phyloP scores from a whole-genome alignment of 1,140 invertebrate genomes.

The Odontomachus brunneus region DNA sequence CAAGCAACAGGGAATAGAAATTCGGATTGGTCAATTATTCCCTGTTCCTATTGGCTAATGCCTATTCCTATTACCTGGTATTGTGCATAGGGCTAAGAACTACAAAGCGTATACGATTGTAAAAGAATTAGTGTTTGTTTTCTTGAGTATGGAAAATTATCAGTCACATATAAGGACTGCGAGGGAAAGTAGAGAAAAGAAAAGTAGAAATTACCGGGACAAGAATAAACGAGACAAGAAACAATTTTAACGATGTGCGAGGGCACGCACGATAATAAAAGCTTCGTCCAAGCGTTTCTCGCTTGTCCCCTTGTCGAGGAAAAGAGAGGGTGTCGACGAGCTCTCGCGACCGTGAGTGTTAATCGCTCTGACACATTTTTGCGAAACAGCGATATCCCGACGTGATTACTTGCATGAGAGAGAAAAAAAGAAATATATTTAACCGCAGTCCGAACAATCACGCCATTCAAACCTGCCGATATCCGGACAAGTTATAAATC shows the following conservation, averaged over 20 bases:
- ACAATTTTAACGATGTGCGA: slow-evolving; percentile 8
- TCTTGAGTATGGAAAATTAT: neutral
- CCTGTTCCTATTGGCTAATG: too few relatives aligned
- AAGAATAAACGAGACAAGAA: neutral
- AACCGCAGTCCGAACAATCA: slow-evolving; percentile 9
- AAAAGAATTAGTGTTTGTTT: neutral
- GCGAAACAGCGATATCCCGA: slow-evolving; percentile 3
- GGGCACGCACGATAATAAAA: slow-evolving; percentile 28
- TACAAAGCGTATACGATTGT: neutral
- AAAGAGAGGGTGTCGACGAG: slow-evolving; percentile 1
- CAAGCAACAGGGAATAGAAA: too few relatives aligned
- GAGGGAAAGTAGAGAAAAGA: neutral
- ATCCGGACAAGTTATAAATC: slow-evolving; percentile 44
- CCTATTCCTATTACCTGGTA: too few relatives aligned
- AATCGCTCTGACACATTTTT: slow-evolving; percentile 52
- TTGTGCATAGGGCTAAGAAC: too few relatives aligned
- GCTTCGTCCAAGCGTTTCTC: slow-evolving; percentile 23
- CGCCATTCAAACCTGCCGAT: slow-evolving; percentile 31
- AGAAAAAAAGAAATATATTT: neutral
- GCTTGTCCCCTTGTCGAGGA: neutral
- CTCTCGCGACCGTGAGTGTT: neutral
- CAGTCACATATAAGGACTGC: too few relatives aligned
- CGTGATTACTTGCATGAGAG: neutral
- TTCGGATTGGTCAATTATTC: too few relatives aligned
- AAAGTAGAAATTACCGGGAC: neutral